phyloP scores from a whole-genome alignment of 2,888 invertebrate genomes.

The Rotaria macrura region DNA sequence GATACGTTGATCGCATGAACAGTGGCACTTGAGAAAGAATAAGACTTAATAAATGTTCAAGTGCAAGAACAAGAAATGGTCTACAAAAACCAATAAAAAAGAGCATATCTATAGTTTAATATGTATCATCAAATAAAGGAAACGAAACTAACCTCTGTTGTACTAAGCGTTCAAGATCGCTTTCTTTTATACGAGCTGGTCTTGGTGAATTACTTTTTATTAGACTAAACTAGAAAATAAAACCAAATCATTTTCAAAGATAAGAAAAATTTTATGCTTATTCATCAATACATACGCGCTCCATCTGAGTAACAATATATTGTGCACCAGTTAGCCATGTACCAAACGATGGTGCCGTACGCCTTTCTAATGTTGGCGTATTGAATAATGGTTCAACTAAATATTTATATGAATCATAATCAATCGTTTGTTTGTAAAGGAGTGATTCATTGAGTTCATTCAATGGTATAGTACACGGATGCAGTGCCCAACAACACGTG shows the following conservation, averaged over 20 bases:
- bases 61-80: slow-evolving; percentile 9
- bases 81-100: no score
- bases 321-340: slow-evolving; percentile 4
- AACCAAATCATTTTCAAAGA: not conserved
- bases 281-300: not conserved
- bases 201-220: not conserved
- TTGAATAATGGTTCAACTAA: slow-evolving; percentile 5
- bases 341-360: slow-evolving; percentile 17
- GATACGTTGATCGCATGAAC: not conserved
- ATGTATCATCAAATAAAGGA: not conserved
- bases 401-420: slow-evolving; percentile 13
- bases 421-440: not conserved
- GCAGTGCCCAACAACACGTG: not conserved
- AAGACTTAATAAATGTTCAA: slow-evolving; percentile 1
- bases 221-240: not conserved
- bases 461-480: not conserved
- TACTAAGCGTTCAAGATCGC: not conserved
- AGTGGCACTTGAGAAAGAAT: slow-evolving; percentile 6
- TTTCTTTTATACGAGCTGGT: not conserved
- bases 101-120: no score
- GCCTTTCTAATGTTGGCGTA: not conserved
- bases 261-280: no score
- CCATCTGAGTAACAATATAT: slow-evolving; percentile 14
- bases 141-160: not conserved
- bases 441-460: not conserved